phyloP scores from a whole-genome alignment of 1,140 invertebrate species.

The Drosophila elegans region DNA sequence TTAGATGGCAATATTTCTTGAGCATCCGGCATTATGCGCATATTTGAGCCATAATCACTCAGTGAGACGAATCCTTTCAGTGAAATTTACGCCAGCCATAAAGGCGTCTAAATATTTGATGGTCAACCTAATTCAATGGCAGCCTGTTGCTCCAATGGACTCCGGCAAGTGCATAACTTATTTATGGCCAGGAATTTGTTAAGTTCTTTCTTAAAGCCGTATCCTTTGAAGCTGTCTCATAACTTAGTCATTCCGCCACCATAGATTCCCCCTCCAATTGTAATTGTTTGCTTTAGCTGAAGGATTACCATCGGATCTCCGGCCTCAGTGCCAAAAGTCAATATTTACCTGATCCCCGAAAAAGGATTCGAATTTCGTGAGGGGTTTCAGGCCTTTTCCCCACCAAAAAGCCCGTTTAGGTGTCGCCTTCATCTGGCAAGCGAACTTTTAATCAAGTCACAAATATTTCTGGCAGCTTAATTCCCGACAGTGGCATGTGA shows the following conservation, averaged over 20 bases:
- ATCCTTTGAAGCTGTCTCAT: slow-evolving; percentile 51
- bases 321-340: slow-evolving; percentile 40
- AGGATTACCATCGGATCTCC: slow-evolving; percentile 44
- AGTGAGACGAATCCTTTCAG: slow-evolving; percentile 40
- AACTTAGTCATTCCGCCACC: slow-evolving; percentile 59
- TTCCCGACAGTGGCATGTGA: slow-evolving; percentile 25
- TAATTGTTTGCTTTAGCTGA: slow-evolving; percentile 50
- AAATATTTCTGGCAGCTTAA: slow-evolving; percentile 43
- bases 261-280: slow-evolving; percentile 1
- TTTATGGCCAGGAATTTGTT: slow-evolving; percentile 33
- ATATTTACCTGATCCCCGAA: slow-evolving; percentile 53
- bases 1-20: slow-evolving; percentile 19
- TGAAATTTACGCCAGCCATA: slow-evolving; percentile 45
- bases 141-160: slow-evolving; percentile 49
- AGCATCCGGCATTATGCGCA: slow-evolving; percentile 64
- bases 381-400: slow-evolving; percentile 16
- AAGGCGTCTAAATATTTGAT: slow-evolving; percentile 67
- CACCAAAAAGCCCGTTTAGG: background rate
- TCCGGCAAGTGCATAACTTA: slow-evolving; percentile 47
- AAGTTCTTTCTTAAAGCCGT: slow-evolving; percentile 13
- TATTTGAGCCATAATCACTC: slow-evolving; percentile 59
- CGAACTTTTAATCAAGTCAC: slow-evolving; percentile 51
- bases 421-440: slow-evolving; percentile 22
- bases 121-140: slow-evolving; percentile 13
- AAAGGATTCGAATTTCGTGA: slow-evolving; percentile 30